Base-by-base conservation (phyloP, 2,888 invertebrate genomes). In the Schizotus pectinicornis region DNA sequence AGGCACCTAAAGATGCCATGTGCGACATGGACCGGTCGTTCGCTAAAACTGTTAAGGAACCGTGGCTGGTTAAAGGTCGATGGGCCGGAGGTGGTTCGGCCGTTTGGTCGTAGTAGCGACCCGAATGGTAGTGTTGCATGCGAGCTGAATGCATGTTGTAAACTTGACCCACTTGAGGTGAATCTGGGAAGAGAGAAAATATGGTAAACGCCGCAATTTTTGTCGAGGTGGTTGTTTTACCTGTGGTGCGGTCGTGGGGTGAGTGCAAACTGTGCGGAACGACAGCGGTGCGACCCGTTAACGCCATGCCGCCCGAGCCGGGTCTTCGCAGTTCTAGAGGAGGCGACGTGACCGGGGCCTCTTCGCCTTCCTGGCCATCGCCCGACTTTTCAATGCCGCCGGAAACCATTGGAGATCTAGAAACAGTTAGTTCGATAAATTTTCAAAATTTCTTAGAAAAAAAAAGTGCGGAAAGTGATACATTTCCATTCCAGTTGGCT, bases 241-340 rank as follows among this genome's bases (percentile, higher is more conserved):
- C 85, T 67, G 87, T 85, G 62, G 87, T 81, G 70, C 90, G 82
- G 77, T 90, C 88, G 67, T 86, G 85, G 37, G 88, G 88, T 73
- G 88, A 88, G 77, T 88, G 88, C 67, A 87, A 81, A 66, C 87
- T 86, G 58, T 84, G 89, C 62, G 86, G 89, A 71, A 86, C 89
- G 65, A 85, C 86, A 55, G 84, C 81, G 39, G 84, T 85, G 65
- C 88, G 81, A 37, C 82, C 82, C 14, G 75, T 72, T 37, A 76
- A 65, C 35, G 73, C 74, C 42, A 76, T 63, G 0, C 83, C 84
- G 57, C 83, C 84, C 55, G 83, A 82, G 30, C 82, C 81, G 1
- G 84, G 83, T 36, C 87, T 79, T 45, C 91, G 84, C 71, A 91
- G 77, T 79, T 91, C 91, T 69, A 90, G 79, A 31, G 91, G 90